A percentile compares a stretch with the other conserved stretches of the same genome.
phyloP scores from a whole-genome alignment of 2,888 invertebrate species.

The Cancer borealis region DNA sequence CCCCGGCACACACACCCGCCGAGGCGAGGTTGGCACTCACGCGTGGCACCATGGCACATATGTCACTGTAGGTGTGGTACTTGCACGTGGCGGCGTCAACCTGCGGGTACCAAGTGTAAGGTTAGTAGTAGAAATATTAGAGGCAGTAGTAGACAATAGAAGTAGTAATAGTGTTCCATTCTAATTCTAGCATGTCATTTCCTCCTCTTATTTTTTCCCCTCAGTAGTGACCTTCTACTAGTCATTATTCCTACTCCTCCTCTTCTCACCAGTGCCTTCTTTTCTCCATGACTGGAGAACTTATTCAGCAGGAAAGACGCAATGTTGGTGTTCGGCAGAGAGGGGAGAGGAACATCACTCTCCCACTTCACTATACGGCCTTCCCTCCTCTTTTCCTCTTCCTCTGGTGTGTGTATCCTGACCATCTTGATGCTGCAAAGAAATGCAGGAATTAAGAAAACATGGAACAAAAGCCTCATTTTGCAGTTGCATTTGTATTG shows the following conservation, averaged over 20 bases:
- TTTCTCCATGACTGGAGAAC: constrained; percentile 7
- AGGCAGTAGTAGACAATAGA: neutral
- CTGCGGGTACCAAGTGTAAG: constrained; percentile 24
- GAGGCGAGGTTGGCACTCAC: constrained; percentile 14
- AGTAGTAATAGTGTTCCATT: too few relatives aligned
- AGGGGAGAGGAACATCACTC: constrained; percentile 30
- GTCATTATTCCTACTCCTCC: neutral
- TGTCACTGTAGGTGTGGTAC: constrained; percentile 57
- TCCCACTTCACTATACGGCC: neutral
- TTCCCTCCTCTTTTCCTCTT: neutral
- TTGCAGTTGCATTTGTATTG: too few relatives aligned
- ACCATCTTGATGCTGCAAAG: neutral
- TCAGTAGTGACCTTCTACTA: too few relatives aligned
- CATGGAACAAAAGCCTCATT: too few relatives aligned
- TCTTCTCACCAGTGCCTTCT: constrained; percentile 43
- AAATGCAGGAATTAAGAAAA: too few relatives aligned
- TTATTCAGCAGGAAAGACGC: constrained; percentile 36
- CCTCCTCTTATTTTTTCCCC: too few relatives aligned
- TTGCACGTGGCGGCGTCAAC: constrained; percentile 50
- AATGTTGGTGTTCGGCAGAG: constrained; percentile 50
- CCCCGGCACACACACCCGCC: constrained; percentile 50
- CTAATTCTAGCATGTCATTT: too few relatives aligned
- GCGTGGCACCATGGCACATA: constrained; percentile 28
- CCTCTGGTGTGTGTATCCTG: neutral
- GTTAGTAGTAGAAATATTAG: too few relatives aligned